Evolutionary conservation across 1,140 invertebrate genomes (phyloP).

Genomic region (Hirudo medicinalis): DNA sequence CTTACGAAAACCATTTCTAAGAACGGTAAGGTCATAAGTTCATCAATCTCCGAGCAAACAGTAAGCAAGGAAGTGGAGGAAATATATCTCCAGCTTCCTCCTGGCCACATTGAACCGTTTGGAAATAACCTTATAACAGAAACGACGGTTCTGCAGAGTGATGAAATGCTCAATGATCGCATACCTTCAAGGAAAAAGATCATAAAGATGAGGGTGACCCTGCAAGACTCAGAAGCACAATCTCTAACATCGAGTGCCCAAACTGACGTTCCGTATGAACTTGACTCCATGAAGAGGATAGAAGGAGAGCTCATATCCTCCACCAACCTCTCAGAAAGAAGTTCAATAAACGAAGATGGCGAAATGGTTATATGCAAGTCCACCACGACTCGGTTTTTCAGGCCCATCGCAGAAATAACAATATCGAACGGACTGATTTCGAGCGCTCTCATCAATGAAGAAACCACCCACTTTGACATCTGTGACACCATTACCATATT

Average conservation of each 20-base stretch:
- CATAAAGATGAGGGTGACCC: conserved; percentile 7
- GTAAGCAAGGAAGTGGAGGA: conserved; percentile 15
- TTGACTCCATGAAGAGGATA: conserved; percentile 2
- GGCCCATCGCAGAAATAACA: conserved; percentile 6
- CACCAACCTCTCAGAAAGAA: not conserved
- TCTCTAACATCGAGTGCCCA: not conserved
- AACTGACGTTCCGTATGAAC: not conserved
- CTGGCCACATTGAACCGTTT: conserved; percentile 15
- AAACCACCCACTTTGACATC: conserved; percentile 10
- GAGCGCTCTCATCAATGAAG: conserved; percentile 7
- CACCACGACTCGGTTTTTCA: conserved; percentile 12
- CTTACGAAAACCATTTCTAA: not conserved
- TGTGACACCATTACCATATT: conserved; percentile 14
- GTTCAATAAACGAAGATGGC: not conserved
- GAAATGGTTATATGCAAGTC: not conserved
- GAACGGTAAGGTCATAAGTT: conserved; percentile 2
- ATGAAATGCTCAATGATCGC: not conserved
- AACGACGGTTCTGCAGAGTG: conserved; percentile 4
- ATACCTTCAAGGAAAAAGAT: conserved; percentile 9
- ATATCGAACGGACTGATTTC: conserved; percentile 9
- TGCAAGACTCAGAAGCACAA: conserved; percentile 12
- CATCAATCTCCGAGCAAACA: not conserved
- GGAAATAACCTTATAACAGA: conserved; percentile 14
- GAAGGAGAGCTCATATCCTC: conserved; percentile 11
- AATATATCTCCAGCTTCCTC: conserved; percentile 8